Conservation (phyloP, 2,797 vertebrate genomes). For the Nyctalus aviator region DNA sequence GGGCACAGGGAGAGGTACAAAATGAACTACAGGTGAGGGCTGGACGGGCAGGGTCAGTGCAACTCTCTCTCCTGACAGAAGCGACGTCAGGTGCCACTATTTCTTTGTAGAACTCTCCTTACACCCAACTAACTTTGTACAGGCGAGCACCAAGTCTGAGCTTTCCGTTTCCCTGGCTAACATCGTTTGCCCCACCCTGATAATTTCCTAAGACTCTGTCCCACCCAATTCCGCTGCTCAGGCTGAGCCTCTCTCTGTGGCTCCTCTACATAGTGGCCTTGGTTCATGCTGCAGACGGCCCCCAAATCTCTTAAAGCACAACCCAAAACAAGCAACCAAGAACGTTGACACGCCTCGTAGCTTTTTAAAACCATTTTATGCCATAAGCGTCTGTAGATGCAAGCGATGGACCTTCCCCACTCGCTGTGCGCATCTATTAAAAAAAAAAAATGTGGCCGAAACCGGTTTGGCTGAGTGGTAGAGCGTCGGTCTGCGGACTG, state of each 20-base stretch:
- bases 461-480: too few species aligned
- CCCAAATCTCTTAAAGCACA: neutral
- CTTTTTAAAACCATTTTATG: neutral
- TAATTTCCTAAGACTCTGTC: neutral
- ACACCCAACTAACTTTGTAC: neutral
- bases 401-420: too few species aligned
- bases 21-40: neutral
- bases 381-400: too few species aligned
- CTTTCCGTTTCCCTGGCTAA: neutral
- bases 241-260: neutral
- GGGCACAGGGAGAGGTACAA: neutral
- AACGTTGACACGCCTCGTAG: neutral
- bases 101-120: neutral
- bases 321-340: neutral
- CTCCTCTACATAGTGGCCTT: neutral
- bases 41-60: neutral
- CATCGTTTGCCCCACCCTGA: neutral
- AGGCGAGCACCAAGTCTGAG: neutral
- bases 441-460: too few species aligned
- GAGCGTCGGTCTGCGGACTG: too few species aligned
- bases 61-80: neutral
- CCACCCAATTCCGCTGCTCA: neutral
- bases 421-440: too few species aligned
- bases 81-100: neutral
- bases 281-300: neutral